Evolutionary conservation across 1,140 invertebrate genomes (phyloP).

Genomic region (Macrosteles quadrilineatus): DNA sequence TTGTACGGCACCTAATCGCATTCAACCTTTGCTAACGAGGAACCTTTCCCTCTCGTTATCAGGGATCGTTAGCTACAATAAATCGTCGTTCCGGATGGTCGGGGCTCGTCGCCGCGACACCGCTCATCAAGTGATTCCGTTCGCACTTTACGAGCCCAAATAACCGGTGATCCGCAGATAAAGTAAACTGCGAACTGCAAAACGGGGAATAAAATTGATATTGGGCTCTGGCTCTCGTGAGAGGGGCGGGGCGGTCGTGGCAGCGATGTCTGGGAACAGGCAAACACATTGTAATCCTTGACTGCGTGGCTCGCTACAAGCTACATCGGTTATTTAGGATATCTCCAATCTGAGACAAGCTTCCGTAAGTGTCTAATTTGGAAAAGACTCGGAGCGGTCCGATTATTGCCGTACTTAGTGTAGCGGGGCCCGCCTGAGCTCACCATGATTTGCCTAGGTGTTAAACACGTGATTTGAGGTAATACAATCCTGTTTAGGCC

Average conservation of each 20-base stretch:
- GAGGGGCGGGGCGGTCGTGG: not conserved
- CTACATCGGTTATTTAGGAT: slow-evolving; percentile 27
- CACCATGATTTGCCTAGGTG: too few species aligned
- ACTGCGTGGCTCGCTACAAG: not conserved
- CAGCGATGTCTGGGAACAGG: not conserved
- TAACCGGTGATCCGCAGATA: slow-evolving; percentile 11
- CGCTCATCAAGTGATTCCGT: not conserved
- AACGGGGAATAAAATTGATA: slow-evolving; percentile 20
- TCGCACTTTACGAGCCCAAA: slow-evolving; percentile 10
- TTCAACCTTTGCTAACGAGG: too few species aligned
- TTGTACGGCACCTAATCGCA: too few species aligned
- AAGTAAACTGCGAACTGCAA: slow-evolving; percentile 4
- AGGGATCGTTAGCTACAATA: too few species aligned
- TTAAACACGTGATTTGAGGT: too few species aligned
- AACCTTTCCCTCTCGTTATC: too few species aligned
- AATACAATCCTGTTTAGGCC: too few species aligned
- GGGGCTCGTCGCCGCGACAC: too few species aligned
- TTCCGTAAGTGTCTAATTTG: slow-evolving; percentile 30
- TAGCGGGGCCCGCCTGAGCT: slow-evolving; percentile 4
- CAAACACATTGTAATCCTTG: slow-evolving; percentile 25
- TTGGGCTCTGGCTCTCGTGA: not conserved
- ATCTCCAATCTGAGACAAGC: slow-evolving; percentile 28
- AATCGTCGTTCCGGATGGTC: too few species aligned
- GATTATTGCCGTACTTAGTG: slow-evolving; percentile 25
- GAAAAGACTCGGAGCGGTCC: slow-evolving; percentile 9